Base-by-base conservation (phyloP, 2,797 vertebrate species). In the Sus cebifrons region DNA sequence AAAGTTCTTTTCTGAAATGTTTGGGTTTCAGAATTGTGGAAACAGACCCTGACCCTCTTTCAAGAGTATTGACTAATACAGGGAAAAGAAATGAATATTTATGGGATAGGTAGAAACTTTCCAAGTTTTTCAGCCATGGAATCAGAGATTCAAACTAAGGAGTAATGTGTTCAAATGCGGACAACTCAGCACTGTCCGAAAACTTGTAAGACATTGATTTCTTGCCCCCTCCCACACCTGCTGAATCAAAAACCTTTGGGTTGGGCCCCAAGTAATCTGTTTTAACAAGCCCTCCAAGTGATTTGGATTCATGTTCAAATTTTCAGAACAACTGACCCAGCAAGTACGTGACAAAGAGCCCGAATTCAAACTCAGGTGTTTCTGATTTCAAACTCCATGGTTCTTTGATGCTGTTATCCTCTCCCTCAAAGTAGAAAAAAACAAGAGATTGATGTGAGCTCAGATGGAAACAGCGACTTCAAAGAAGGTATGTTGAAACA, bases 401-500 rank as follows among this genome's bases (percentile, higher is more conserved):
- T 1, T 27, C n/a, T 94, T 74, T 77, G 40, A 84, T 90, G n/a
- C 2, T 81, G 15, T 89, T 83, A 82, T 18, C 49, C 16, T 92
- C 84, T 12, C 20, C 94, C 36, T 93, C 71, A 87, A 88, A 71
- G 85, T 77, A 52, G 78, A 95, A 89, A 81, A 58, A 94, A 92
- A 36, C 21, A 78, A 87, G 60, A 65, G 20, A 89, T 25, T 89
- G 27, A 86, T 91, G 13, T 87, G 58, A 82, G 10, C 78, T 93
- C 84, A 96, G 32, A 77, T 29, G 68, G 40, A 73, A 91, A 71
- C 25, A 36, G 21, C 60, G 71, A 88, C 85, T 92, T 96, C 58
- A 93, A 86, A 93, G 71, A 97, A 70, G 40, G 8, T 87, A 21
- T 7, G 20, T 36, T 93, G 67, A 97, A 71, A 97, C 44, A 78